Conservation (phyloP, 2,888 invertebrate genomes). For the Teleogryllus oceanicus region DNA sequence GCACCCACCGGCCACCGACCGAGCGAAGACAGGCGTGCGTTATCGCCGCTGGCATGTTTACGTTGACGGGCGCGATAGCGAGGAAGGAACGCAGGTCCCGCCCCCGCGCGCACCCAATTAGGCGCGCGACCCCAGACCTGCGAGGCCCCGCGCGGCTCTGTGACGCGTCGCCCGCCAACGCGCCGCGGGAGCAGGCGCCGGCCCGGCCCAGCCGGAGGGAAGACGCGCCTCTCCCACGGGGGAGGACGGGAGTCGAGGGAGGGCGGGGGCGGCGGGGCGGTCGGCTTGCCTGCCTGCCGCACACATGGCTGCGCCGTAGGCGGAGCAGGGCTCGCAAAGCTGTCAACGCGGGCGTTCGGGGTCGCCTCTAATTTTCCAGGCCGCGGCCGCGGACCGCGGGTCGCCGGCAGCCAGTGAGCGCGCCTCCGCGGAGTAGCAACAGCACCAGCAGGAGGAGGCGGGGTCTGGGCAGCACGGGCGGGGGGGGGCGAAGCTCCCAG, state of each 20-base stretch:
- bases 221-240: no score
- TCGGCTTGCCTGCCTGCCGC: no score
- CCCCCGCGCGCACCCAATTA: neutral
- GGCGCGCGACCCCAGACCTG: neutral
- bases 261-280: no score
- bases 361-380: no score
- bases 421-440: neutral
- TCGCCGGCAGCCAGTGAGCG: slow-evolving; percentile 48
- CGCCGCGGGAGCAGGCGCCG: no score
- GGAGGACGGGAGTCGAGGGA: no score
- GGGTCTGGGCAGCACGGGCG: neutral
- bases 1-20: slow-evolving; percentile 33
- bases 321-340: no score
- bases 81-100: neutral
- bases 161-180: no score
- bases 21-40: slow-evolving; percentile 31
- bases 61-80: slow-evolving; percentile 1
- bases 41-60: slow-evolving; percentile 31
- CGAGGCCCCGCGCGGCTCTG: no score
- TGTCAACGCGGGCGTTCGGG: no score
- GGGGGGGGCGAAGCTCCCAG: slow-evolving; percentile 35
- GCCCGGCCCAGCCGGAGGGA: no score
- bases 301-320: no score
- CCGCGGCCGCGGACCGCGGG: slow-evolving; percentile 38
- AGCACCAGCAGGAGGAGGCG: neutral